These are phyloP conservation scores for Cheilosia vernalis DNA, from an alignment of 2,888 invertebrate genomes.

Conservation along the genomic window DNA sequence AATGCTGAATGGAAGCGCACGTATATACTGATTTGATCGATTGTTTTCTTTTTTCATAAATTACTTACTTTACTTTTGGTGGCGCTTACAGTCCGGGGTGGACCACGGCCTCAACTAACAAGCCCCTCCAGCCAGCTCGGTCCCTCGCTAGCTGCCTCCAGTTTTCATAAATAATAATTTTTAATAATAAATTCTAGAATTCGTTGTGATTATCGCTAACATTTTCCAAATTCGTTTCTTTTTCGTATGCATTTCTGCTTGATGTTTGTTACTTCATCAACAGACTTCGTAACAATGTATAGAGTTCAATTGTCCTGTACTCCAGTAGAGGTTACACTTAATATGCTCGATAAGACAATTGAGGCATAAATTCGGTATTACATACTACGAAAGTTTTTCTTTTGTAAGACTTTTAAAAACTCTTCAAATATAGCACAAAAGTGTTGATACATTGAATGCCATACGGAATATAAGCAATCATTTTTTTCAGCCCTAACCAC, in stretches of 20 bases:
- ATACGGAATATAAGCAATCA: constrained; percentile 27
- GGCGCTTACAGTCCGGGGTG: too few relatives aligned
- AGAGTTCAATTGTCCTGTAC: constrained; percentile 22
- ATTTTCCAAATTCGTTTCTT: too few relatives aligned
- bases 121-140: too few relatives aligned
- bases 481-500: constrained; percentile 32
- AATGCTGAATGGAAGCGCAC: too few relatives aligned
- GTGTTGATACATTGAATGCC: constrained; percentile 58
- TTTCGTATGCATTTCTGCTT: background rate
- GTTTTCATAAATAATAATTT: too few relatives aligned
- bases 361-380: constrained; percentile 29
- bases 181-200: too few relatives aligned
- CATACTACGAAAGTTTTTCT: constrained; percentile 25
- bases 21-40: too few relatives aligned
- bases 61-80: too few relatives aligned
- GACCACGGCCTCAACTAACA: too few relatives aligned
- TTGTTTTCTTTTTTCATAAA: too few relatives aligned
- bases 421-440: constrained; percentile 55
- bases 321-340: constrained; percentile 28
- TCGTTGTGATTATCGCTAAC: background rate
- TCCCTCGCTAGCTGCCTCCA: too few relatives aligned
- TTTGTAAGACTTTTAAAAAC: constrained; percentile 44
- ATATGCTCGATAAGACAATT: constrained; percentile 35
- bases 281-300: background rate
- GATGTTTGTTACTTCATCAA: constrained; percentile 1